These are phyloP conservation scores for Ictalurus furcatus DNA, from an alignment of 2,113 vertebrate species.

Conservation along the genomic window DNA sequence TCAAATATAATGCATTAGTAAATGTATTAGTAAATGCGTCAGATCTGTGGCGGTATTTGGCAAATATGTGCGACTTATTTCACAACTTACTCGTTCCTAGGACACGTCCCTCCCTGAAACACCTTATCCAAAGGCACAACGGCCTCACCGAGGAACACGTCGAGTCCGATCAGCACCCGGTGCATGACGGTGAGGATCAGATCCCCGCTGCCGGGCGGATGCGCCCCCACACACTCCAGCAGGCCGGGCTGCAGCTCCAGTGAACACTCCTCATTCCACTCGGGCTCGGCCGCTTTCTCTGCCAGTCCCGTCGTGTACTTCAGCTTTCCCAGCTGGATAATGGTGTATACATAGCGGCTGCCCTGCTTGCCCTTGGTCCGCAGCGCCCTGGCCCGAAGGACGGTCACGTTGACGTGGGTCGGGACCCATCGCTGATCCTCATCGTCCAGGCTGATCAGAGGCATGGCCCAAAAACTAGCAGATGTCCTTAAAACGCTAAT, in stretches of 20 bases:
- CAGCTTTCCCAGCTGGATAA: conserved; percentile 91
- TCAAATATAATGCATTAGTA: neutral
- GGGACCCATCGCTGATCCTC: conserved; percentile 88
- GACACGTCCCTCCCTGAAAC: conserved; percentile 78
- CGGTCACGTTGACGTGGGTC: conserved; percentile 91
- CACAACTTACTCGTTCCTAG: conserved; percentile 84
- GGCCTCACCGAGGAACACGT: conserved; percentile 90
- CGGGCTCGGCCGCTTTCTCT: conserved; percentile 83
- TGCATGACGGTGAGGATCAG: conserved; percentile 91
- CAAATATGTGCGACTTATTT: neutral
- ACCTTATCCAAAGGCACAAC: conserved; percentile 79
- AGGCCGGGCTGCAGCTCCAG: conserved; percentile 89
- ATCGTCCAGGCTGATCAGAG: conserved; percentile 60
- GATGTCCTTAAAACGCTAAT: conserved; percentile 52
- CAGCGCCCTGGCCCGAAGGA: conserved; percentile 84
- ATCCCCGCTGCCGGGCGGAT: conserved; percentile 71
- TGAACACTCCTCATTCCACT: conserved; percentile 87
- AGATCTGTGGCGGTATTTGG: neutral
- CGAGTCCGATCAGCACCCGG: conserved; percentile 88
- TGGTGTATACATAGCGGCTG: conserved; percentile 89
- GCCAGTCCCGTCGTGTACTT: conserved; percentile 91
- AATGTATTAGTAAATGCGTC: neutral
- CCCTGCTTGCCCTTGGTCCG: conserved; percentile 88
- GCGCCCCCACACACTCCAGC: conserved; percentile 71
- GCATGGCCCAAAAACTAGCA: conserved; percentile 43